Conservation (phyloP, 2,888 invertebrate genomes). For the Pachydiplax longipennis region DNA sequence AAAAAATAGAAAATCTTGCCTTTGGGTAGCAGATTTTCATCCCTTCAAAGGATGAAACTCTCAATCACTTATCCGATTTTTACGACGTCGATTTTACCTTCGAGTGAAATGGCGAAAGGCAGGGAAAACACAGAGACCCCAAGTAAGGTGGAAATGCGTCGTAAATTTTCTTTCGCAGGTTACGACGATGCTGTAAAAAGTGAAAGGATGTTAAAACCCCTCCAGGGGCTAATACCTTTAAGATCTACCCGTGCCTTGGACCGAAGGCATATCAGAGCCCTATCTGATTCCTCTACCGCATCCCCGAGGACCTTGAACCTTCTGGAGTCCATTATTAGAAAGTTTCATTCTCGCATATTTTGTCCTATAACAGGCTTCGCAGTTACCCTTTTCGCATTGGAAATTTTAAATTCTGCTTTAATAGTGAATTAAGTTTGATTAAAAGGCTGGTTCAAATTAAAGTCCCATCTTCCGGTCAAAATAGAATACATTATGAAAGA, state of each 20-base stretch:
- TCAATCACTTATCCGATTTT: background rate
- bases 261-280: background rate
- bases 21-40: too few species aligned
- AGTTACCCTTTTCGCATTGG: too few species aligned
- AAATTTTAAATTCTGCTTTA: too few species aligned
- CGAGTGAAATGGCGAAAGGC: background rate
- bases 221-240: background rate
- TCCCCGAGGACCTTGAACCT: background rate
- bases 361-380: too few species aligned
- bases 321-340: background rate
- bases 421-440: too few species aligned
- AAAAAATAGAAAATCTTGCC: too few species aligned
- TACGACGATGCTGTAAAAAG: background rate
- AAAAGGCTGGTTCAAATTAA: too few species aligned
- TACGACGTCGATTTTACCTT: background rate
- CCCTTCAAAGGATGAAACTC: too few species aligned
- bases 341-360: too few species aligned
- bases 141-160: background rate
- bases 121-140: background rate
- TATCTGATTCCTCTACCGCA: background rate
- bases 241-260: background rate
- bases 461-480: too few species aligned
- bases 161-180: background rate
- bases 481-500: too few species aligned
- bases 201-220: background rate